Evolutionary conservation across 2,797 vertebrate species (phyloP).

Genomic region (Rhinella marina): DNA sequence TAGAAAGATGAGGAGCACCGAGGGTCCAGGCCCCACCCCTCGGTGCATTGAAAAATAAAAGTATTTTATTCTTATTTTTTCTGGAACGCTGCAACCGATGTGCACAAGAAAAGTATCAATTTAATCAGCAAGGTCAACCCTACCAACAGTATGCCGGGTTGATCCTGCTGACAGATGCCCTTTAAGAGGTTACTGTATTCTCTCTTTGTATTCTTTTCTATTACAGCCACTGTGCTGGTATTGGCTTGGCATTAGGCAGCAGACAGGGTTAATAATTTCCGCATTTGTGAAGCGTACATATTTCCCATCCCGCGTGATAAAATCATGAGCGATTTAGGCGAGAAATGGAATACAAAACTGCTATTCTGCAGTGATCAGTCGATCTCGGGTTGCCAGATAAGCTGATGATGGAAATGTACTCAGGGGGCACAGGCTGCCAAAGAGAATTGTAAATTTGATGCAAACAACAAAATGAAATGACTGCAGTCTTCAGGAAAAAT

Average conservation of each 20-base stretch:
- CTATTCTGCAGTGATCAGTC: slow-evolving; percentile 45
- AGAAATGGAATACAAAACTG: slow-evolving; percentile 56
- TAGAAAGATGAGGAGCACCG: no score
- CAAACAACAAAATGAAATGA: slow-evolving; percentile 57
- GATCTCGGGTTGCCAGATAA: slow-evolving; percentile 56
- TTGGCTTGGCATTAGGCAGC: background rate
- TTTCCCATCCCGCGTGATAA: slow-evolving; percentile 48
- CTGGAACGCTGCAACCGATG: no score
- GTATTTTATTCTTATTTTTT: no score
- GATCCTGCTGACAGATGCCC: no score
- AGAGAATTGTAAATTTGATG: slow-evolving; percentile 60
- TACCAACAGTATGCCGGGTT: no score
- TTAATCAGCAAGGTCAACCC: no score
- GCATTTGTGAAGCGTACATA: background rate
- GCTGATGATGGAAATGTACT: slow-evolving; percentile 58
- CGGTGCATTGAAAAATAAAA: no score
- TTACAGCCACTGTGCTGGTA: no score
- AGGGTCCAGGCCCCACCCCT: no score
- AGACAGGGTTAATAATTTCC: slow-evolving; percentile 42
- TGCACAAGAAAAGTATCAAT: no score
- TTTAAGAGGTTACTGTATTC: no score
- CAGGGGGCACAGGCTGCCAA: slow-evolving; percentile 50
- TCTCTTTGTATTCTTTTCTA: background rate
- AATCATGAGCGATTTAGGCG: slow-evolving; percentile 58
- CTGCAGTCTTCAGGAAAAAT: slow-evolving; percentile 43